Conservation (phyloP, 2,113 vertebrate genomes). For the Empidonax traillii region DNA sequence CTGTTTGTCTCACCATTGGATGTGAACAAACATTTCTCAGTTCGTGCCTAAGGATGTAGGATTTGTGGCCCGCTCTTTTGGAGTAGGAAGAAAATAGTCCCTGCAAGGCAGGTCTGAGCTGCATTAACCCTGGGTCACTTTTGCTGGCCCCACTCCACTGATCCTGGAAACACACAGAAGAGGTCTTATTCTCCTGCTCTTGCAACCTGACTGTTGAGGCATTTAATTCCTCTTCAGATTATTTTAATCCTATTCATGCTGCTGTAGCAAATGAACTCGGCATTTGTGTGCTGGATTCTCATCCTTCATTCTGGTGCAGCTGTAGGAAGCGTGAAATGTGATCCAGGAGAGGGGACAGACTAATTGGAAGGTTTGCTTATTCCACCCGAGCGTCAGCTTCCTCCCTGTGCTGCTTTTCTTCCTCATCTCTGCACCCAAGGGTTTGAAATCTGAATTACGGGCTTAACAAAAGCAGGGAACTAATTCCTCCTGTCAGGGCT, state of each 20-base stretch:
- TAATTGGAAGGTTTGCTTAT: slow-evolving; percentile 23
- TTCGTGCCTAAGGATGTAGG: not conserved
- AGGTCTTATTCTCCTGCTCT: slow-evolving; percentile 20
- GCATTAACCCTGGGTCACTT: slow-evolving; percentile 39
- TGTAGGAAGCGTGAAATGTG: slow-evolving; percentile 33
- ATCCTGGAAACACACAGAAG: slow-evolving; percentile 19
- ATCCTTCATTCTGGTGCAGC: slow-evolving; percentile 16
- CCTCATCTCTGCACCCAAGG: not conserved
- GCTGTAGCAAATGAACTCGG: slow-evolving; percentile 3
- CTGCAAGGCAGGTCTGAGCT: slow-evolving; percentile 22
- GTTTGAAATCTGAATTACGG: slow-evolving; percentile 29
- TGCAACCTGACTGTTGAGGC: slow-evolving; percentile 21
- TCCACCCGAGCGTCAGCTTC: not conserved
- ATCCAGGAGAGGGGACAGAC: slow-evolving; percentile 43
- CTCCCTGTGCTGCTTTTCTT: slow-evolving; percentile 30
- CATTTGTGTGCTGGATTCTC: slow-evolving; percentile 46
- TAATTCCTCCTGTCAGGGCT: slow-evolving; percentile 17
- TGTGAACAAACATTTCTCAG: not conserved
- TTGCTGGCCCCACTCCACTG: slow-evolving; percentile 38
- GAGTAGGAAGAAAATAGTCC: not conserved
- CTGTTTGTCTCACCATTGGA: not conserved
- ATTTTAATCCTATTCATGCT: slow-evolving; percentile 47
- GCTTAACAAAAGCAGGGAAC: slow-evolving; percentile 24
- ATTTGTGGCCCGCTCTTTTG: not conserved
- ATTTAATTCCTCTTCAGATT: slow-evolving; percentile 48